Percentiles rank a stretch among this genome's conserved stretches.
Conservation (phyloP, 1,140 invertebrate genomes). For the Piezodorus guildinii region DNA sequence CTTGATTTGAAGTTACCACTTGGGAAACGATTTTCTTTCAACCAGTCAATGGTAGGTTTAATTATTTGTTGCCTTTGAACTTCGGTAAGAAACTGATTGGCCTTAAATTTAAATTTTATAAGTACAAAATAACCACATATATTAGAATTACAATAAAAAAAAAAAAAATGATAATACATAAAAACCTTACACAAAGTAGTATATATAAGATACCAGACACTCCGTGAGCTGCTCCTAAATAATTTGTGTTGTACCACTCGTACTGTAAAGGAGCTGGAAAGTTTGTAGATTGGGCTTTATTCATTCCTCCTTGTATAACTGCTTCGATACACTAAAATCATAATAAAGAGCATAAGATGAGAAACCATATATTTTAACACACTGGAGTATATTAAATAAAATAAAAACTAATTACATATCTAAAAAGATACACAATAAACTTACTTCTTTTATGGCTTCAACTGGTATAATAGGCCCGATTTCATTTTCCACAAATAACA, state of each 20-base stretch:
- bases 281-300: conserved; percentile 34
- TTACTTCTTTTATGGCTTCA: conserved; percentile 22
- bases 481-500: conserved; percentile 58
- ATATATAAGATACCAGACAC: conserved; percentile 72
- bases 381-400: background rate
- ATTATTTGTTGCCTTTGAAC: conserved; percentile 44
- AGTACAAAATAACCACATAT: background rate
- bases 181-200: conserved; percentile 61
- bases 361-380: too few species aligned
- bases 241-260: conserved; percentile 74
- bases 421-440: background rate
- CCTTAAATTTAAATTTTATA: background rate
- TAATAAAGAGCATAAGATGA: background rate
- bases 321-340: conserved; percentile 37
- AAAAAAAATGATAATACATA: too few species aligned
- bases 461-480: conserved; percentile 33
- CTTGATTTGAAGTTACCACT: conserved; percentile 83
- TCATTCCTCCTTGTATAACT: conserved; percentile 54
- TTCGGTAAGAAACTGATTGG: conserved; percentile 38
- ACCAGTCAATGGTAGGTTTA: conserved; percentile 52
- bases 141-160: conserved; percentile 12
- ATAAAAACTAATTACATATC: background rate
- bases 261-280: conserved; percentile 58
- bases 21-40: conserved; percentile 45
- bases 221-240: conserved; percentile 81